Conservation (phyloP, 2,888 invertebrate species). For the Megamerina dolium region DNA sequence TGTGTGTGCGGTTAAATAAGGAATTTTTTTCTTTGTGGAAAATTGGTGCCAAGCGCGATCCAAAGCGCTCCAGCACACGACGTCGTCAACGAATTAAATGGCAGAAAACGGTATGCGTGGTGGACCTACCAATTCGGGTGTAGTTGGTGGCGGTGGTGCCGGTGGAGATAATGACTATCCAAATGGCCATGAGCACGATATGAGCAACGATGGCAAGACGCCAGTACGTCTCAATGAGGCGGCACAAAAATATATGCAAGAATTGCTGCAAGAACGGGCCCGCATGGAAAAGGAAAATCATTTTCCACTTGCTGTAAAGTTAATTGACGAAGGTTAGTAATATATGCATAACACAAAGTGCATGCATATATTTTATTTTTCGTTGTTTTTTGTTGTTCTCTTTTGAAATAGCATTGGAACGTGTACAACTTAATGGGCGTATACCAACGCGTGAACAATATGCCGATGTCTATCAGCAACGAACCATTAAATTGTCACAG, state of each 20-base stretch:
- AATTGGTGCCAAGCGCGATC: too few relatives aligned
- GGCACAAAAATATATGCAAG: conserved; percentile 45
- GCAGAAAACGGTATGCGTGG: conserved; percentile 44
- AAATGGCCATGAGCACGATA: conserved; percentile 35
- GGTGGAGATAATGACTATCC: conserved; percentile 32
- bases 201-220: conserved; percentile 30
- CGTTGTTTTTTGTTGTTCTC: too few relatives aligned
- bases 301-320: conserved; percentile 43
- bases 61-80: too few relatives aligned
- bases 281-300: conserved; percentile 46
- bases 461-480: conserved; percentile 67
- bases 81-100: too few relatives aligned
- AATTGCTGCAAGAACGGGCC: conserved; percentile 39
- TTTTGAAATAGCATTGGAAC: conserved; percentile 71
- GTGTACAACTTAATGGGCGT: conserved; percentile 64
- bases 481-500: conserved; percentile 45
- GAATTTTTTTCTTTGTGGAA: too few relatives aligned
- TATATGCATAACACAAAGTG: background rate
- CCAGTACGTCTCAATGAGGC: conserved; percentile 39
- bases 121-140: conserved; percentile 30
- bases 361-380: too few relatives aligned
- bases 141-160: conserved; percentile 24
- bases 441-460: conserved; percentile 62
- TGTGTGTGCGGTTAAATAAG: too few relatives aligned
- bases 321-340: conserved; percentile 43